Percentiles rank a stretch among this genome's conserved stretches.
Evolutionary conservation across 1,140 invertebrate species (phyloP).

Genomic region (Thereuonema tuberculata): DNA sequence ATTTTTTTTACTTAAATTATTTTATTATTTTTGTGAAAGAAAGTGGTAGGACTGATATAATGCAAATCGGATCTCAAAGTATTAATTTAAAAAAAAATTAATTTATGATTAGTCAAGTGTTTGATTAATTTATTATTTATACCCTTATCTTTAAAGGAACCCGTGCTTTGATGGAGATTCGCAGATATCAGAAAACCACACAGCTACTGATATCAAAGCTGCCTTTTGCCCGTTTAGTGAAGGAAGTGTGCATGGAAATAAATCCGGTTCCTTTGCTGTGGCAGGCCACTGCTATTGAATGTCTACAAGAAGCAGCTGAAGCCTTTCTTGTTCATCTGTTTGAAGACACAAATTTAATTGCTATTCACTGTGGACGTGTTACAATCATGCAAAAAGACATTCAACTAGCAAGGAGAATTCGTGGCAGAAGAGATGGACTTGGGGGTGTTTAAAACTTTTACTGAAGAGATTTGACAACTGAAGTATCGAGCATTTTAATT

Average conservation of each 20-base stretch:
- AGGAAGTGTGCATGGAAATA: slow-evolving; percentile 72
- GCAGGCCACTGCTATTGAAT: slow-evolving; percentile 27
- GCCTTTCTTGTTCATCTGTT: slow-evolving; percentile 73
- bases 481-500: too few species aligned
- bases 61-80: too few species aligned
- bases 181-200: slow-evolving; percentile 73
- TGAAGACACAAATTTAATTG: slow-evolving; percentile 52
- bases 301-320: slow-evolving; percentile 72
- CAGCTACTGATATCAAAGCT: slow-evolving; percentile 65
- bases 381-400: slow-evolving; percentile 96
- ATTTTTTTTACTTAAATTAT: too few species aligned
- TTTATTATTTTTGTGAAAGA: too few species aligned
- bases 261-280: slow-evolving; percentile 43
- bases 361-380: slow-evolving; percentile 13
- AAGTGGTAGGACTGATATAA: too few species aligned
- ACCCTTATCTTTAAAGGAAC: background rate
- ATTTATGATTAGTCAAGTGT: too few species aligned
- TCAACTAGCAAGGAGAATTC: slow-evolving; percentile 61
- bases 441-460: background rate
- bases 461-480: too few species aligned
- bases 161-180: slow-evolving; percentile 61
- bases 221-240: slow-evolving; percentile 69
- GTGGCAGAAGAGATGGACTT: slow-evolving; percentile 18
- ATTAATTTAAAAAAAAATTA: too few species aligned
- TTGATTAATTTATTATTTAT: background rate